These are phyloP conservation scores for Campylomormyrus tamandua DNA, from an alignment of 2,113 vertebrate species.

Conservation along the genomic window DNA sequence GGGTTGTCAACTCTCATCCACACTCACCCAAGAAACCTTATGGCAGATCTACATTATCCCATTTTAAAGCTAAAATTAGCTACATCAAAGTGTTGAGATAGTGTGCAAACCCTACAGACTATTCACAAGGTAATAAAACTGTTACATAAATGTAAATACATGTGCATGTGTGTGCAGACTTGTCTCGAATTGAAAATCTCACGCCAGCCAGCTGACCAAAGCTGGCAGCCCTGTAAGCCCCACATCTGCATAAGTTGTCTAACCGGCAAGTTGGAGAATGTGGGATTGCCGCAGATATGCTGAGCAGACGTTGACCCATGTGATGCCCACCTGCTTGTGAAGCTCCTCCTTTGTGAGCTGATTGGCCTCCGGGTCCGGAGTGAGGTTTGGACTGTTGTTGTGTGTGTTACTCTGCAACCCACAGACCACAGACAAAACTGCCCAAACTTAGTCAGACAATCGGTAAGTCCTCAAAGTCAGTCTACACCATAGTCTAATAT, in stretches of 20 bases:
- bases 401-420: slow-evolving; percentile 92
- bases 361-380: slow-evolving; percentile 69
- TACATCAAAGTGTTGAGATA: not conserved
- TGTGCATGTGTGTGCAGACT: not conserved
- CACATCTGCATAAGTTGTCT: not conserved
- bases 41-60: not conserved
- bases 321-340: slow-evolving; percentile 73
- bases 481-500: not conserved
- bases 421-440: slow-evolving; percentile 75
- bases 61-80: not conserved
- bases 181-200: not conserved
- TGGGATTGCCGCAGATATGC: not conserved
- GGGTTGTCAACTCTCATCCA: not conserved
- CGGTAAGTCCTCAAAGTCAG: not conserved
- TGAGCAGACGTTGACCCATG: not conserved
- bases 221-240: not conserved
- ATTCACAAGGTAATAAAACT: not conserved
- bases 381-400: slow-evolving; percentile 82
- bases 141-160: not conserved
- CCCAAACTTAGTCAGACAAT: not conserved
- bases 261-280: not conserved
- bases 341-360: slow-evolving; percentile 89
- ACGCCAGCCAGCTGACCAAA: not conserved
- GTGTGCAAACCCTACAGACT: not conserved
- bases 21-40: not conserved